Conservation (phyloP, 2,888 invertebrate genomes). For the Drosophila kokeensis region DNA sequence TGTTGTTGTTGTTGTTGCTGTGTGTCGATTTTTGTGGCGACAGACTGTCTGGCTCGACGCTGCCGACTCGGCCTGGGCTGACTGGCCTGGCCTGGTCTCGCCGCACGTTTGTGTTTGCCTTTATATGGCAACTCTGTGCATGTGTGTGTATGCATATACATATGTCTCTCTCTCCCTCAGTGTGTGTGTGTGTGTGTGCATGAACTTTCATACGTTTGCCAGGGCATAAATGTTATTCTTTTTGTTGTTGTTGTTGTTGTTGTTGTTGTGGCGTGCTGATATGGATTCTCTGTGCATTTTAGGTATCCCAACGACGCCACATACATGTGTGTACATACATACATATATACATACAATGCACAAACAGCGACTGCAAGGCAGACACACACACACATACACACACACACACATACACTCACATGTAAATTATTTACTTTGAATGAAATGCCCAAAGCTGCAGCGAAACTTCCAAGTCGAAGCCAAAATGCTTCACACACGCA, state of each 20-base stretch:
- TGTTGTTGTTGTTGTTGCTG: slow-evolving; percentile 42
- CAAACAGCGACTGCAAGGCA: slow-evolving; percentile 32
- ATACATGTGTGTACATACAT: slow-evolving; percentile 17
- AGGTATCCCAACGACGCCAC: slow-evolving; percentile 46
- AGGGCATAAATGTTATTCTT: slow-evolving; percentile 53
- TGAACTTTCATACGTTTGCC: slow-evolving; percentile 68
- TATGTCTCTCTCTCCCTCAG: neutral
- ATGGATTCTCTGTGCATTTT: slow-evolving; percentile 65
- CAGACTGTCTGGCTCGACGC: slow-evolving; percentile 67
- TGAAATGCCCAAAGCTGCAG: slow-evolving; percentile 62
- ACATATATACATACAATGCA: slow-evolving; percentile 32
- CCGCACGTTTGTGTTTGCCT: slow-evolving; percentile 57
- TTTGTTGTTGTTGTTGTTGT: slow-evolving; percentile 49
- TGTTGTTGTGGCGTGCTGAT: slow-evolving; percentile 66
- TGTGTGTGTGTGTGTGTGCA: slow-evolving; percentile 43
- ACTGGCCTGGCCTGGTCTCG: slow-evolving; percentile 41
- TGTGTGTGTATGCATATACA: slow-evolving; percentile 23
- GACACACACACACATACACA: slow-evolving; percentile 14
- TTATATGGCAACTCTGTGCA: slow-evolving; percentile 59
- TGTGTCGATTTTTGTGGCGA: slow-evolving; percentile 68
- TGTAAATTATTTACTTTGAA: slow-evolving; percentile 69
- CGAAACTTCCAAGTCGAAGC: slow-evolving; percentile 50
- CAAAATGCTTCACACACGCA: slow-evolving; percentile 35
- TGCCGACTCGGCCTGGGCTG: slow-evolving; percentile 49
- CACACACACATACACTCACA: slow-evolving; percentile 20